These are phyloP conservation scores for Oreonectes daqikongensis DNA, from an alignment of 2,797 vertebrate species.

Conservation along the genomic window DNA sequence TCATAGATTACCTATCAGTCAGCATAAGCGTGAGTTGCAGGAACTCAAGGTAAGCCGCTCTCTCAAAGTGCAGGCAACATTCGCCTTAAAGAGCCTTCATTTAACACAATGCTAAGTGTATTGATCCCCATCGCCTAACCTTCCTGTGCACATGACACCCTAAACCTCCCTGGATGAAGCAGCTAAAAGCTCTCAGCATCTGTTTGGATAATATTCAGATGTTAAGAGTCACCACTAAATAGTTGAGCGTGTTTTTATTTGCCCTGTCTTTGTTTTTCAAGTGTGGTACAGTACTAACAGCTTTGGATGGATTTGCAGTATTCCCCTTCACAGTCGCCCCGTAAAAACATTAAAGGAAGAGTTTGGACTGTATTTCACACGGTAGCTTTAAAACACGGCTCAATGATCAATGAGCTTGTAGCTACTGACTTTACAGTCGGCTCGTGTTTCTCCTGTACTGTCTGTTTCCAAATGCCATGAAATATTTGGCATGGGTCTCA, in stretches of 20 bases:
- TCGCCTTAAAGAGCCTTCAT: slow-evolving; percentile 45
- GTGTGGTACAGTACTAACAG: neutral
- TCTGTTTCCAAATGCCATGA: neutral
- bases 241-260: slow-evolving; percentile 46
- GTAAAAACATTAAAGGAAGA: no score
- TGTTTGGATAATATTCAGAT: slow-evolving; percentile 50
- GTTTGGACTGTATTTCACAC: neutral
- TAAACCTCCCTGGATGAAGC: slow-evolving; percentile 52
- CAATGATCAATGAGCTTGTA: neutral
- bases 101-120: slow-evolving; percentile 57
- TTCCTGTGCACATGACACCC: slow-evolving; percentile 61
- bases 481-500: neutral
- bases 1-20: slow-evolving; percentile 51
- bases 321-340: no score
- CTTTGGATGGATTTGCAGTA: neutral
- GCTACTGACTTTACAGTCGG: neutral
- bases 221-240: slow-evolving; percentile 51
- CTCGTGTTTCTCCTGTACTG: no score
- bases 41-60: slow-evolving; percentile 37
- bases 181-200: slow-evolving; percentile 52
- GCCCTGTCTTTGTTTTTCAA: slow-evolving; percentile 41
- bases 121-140: slow-evolving; percentile 58
- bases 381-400: neutral
- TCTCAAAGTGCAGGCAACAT: slow-evolving; percentile 60
- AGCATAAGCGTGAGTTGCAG: slow-evolving; percentile 25